phyloP scores from a whole-genome alignment of 2,888 invertebrate genomes.

The Coronaproctus castanopsis region DNA sequence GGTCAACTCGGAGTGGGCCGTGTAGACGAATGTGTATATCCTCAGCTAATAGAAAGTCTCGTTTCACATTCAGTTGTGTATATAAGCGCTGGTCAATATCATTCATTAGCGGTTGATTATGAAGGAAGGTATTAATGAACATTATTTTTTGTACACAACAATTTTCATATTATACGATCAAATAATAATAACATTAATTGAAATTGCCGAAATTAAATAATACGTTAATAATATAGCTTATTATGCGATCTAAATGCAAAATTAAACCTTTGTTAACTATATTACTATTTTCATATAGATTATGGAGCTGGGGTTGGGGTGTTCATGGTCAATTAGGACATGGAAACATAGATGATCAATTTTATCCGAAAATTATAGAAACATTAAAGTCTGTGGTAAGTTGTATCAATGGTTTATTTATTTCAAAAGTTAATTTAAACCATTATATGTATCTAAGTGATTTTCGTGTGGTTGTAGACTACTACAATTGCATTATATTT shows the following conservation, averaged over 20 bases:
- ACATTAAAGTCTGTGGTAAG: constrained; percentile 30
- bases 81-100: constrained; percentile 73
- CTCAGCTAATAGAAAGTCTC: constrained; percentile 39
- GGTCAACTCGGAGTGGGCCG: constrained; percentile 64
- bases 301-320: constrained; percentile 93
- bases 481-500: no score
- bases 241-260: no score
- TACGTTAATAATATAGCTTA: no score
- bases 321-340: constrained; percentile 84
- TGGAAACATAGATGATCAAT: constrained; percentile 50
- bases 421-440: constrained; percentile 1
- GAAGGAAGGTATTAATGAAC: constrained; percentile 36
- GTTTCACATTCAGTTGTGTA: constrained; percentile 42
- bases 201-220: no score
- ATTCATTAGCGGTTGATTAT: constrained; percentile 58
- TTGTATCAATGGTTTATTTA: no score
- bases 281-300: no score
- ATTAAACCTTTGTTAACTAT: no score
- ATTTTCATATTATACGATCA: no score
- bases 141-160: no score
- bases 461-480: no score
- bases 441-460: no score
- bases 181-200: no score
- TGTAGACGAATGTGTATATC: constrained; percentile 40
- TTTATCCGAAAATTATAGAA: constrained; percentile 33